Base-by-base conservation (phyloP, 2,888 invertebrate species). In the Amiota minor region DNA sequence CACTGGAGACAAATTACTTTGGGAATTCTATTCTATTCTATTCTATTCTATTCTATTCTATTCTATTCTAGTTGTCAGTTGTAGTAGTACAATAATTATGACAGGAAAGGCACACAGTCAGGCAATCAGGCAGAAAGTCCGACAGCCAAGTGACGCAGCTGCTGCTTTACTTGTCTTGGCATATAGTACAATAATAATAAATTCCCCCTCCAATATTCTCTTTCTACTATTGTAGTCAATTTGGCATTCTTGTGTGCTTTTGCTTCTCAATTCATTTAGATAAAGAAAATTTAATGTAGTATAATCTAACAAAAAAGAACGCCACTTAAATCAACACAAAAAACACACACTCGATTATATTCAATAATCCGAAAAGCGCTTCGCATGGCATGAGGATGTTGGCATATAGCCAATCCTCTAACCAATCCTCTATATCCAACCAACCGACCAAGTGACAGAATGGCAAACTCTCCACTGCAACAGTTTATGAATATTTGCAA, bases 181-280 rank as follows among this genome's bases (percentile, higher is more conserved):
- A 35, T 35, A 35, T 35, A n/a, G n/a, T n/a, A n/a, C n/a, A n/a
- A n/a, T n/a, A 35, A 35, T 8, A 35, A 35, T 35, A 35, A 35
- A 35, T 35, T 35, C 35, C 35, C 35, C 35, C 2, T 35, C 6
- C 35, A 35, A 6, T 35, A 6, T 35, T 8, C 35, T 35, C 35
- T 35, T 35, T 6, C 0, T 35, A 8, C 23, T 35, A 35, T 35
- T 35, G 23, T 23, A 35, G 35, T 82, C 79, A 78, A 77, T 74
- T 77, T 75, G 77, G 70, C 74, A 64, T 74, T 70, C 35, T 35
- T 35, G 79, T 75, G 73, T 74, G 59, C 77, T 79, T 85, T 82
- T 85, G 35, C 6, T 35, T 35, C 35, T 35, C 35, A 35, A 6
- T 35, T 35, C 35, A 35, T 35, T 35, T 35, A 35, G 35, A 35